Conservation (phyloP, 2,113 vertebrate species). For the Agelaius tricolor region DNA sequence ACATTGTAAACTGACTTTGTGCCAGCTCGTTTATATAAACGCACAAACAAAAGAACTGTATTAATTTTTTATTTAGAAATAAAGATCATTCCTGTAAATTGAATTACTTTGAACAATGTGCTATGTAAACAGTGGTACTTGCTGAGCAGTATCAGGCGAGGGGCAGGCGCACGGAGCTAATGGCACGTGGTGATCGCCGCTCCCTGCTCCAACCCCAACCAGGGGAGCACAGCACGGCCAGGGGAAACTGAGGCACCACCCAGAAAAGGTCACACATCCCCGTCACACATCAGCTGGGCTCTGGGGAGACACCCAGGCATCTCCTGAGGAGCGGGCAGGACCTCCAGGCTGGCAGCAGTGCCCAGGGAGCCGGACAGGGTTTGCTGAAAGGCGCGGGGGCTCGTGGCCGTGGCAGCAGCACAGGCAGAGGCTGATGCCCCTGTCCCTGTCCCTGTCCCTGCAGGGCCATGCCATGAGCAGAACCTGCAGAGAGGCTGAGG, state of each 20-base stretch:
- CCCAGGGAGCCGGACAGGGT: background rate
- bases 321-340: background rate
- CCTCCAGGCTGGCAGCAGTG: fast-evolving
- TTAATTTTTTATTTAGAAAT: constrained; percentile 72
- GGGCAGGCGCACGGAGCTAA: constrained; percentile 11
- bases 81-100: constrained; percentile 63
- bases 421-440: background rate
- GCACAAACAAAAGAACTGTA: constrained; percentile 63
- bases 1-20: constrained; percentile 44
- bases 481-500: fast-evolving
- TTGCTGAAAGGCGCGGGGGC: fast-evolving
- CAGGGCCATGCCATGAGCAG: fast-evolving
- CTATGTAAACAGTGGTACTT: constrained; percentile 50
- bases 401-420: fast-evolving
- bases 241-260: background rate
- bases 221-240: background rate
- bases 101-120: constrained; percentile 68
- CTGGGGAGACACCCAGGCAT: background rate
- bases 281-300: background rate
- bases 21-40: constrained; percentile 60
- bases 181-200: background rate
- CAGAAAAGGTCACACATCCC: background rate
- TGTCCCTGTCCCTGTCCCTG: too few species aligned
- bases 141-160: background rate
- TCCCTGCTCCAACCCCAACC: background rate